phyloP scores from a whole-genome alignment of 2,888 invertebrate species.

The Desoria tigrina region DNA sequence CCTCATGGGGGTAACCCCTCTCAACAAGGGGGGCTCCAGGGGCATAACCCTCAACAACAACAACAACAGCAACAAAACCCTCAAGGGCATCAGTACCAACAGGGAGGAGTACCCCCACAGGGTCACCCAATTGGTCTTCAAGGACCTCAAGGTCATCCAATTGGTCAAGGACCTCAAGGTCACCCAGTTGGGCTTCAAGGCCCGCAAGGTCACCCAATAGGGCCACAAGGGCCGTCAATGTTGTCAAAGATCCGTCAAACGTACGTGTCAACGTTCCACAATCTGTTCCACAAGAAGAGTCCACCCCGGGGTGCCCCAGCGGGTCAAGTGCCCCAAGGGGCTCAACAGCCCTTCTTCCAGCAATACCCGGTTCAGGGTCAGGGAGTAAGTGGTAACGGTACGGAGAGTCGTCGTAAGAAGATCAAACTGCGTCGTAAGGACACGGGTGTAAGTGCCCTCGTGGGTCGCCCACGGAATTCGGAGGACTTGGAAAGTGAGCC shows the following conservation, averaged over 20 bases:
- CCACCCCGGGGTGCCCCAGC: not conserved
- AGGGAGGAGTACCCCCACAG: slow-evolving; percentile 16
- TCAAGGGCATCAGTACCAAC: slow-evolving; percentile 24
- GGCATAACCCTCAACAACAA: slow-evolving; percentile 22
- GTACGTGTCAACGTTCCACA: slow-evolving; percentile 1
- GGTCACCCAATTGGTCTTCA: slow-evolving; percentile 10
- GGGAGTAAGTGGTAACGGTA: not conserved
- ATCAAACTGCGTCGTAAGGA: slow-evolving; percentile 1
- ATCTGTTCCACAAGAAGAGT: not conserved
- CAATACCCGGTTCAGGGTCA: not conserved
- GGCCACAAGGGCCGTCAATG: not conserved
- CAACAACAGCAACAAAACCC: slow-evolving; percentile 19
- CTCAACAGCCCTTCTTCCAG: not conserved
- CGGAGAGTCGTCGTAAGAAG: not conserved
- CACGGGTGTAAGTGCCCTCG: slow-evolving; percentile 15
- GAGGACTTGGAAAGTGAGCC: too few relatives aligned
- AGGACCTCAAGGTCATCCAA: slow-evolving; percentile 23
- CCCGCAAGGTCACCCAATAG: not conserved
- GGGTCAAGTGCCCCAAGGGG: not conserved
- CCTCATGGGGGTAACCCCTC: slow-evolving; percentile 7
- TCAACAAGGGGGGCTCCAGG: slow-evolving; percentile 17
- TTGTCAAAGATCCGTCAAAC: not conserved
- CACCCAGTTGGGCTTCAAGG: not conserved
- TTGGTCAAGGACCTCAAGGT: not conserved
- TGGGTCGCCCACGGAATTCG: too few relatives aligned